Percentiles rank a stretch among this genome's conserved stretches.
phyloP scores from a whole-genome alignment of 2,888 invertebrate genomes.

The Dicycla oo region DNA sequence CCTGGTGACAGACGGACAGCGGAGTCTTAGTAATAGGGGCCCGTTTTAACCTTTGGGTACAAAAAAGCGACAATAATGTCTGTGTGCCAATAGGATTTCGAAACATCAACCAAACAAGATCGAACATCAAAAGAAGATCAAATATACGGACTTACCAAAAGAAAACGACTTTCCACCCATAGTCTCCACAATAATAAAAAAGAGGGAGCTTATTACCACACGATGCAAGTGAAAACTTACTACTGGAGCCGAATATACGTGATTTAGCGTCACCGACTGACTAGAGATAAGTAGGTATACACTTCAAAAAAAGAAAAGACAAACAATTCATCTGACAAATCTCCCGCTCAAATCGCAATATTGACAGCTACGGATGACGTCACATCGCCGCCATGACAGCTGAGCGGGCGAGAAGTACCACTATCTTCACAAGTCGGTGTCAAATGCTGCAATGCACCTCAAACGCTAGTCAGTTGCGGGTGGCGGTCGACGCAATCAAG shows the following conservation, averaged over 20 bases:
- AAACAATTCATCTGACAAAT: conserved; percentile 1
- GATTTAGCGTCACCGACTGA: no score
- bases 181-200: not conserved
- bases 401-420: conserved; percentile 3
- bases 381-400: conserved; percentile 19
- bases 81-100: not conserved
- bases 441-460: conserved; percentile 37
- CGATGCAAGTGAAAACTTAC: no score
- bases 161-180: not conserved
- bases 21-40: no score
- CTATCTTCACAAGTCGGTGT: conserved; percentile 18
- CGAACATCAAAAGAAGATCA: not conserved
- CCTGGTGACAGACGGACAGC: no score
- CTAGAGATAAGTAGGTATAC: no score
- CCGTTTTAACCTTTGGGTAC: no score
- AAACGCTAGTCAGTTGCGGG: conserved; percentile 13
- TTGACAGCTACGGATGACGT: conserved; percentile 18
- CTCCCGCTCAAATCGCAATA: conserved; percentile 14
- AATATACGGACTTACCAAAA: no score
- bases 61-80: not conserved
- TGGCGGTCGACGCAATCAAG: conserved; percentile 12
- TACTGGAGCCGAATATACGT: no score
- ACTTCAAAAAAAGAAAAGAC: not conserved
- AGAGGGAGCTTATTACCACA: no score
- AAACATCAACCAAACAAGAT: no score